Evolutionary conservation across 2,888 invertebrate genomes (phyloP), one percentile per base, ranked within the genome.

Genomic region (Apodemia duryi): DNA sequence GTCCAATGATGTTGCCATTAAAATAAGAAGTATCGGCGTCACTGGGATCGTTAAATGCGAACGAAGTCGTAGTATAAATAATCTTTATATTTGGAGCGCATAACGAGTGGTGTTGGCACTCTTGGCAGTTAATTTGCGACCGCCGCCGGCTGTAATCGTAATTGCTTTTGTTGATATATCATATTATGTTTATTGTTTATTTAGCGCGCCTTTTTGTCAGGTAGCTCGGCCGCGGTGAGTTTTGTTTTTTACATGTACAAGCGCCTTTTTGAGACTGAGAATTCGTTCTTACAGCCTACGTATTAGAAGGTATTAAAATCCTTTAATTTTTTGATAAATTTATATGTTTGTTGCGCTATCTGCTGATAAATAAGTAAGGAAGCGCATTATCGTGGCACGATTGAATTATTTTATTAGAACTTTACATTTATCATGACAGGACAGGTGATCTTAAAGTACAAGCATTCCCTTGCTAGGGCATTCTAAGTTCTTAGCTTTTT

Each of bases 111-210:
- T 76, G 79, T 76, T 77, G 74, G 74, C 72, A 67, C 76, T 76
- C 78, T 75, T 76, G 74, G 74, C 72, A 67, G 80, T 81, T 82
- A 81, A 82, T 81, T 79, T 76, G 70, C 73, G 67, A 75, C 74
- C 75, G 88, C 87, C 86, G 75, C 69, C 76, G 88, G 88, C 84
- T 69, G 74, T 75, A 61, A 69, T 70, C 68, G 78, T 85, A 84
- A 89, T 88, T 89, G 83, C 85, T 83, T 86, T 84, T 77, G 79
- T 80, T 86, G 85, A 86, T 86, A 82, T 86, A 86, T 85, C 80
- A 83, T 79, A 43, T 43, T 43, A 81, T 75, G 77, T 78, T 81
- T 79, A 81, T 84, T 90, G 86, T 88, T 88, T 88, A 84, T 86
- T 85, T 82, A 87, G 78, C 81, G 78, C 79, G 73, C 74, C 80